Evolutionary conservation across 2,797 vertebrate species (phyloP), one percentile per base, ranked within the genome.

Genomic region (Ammospiza maritima): DNA sequence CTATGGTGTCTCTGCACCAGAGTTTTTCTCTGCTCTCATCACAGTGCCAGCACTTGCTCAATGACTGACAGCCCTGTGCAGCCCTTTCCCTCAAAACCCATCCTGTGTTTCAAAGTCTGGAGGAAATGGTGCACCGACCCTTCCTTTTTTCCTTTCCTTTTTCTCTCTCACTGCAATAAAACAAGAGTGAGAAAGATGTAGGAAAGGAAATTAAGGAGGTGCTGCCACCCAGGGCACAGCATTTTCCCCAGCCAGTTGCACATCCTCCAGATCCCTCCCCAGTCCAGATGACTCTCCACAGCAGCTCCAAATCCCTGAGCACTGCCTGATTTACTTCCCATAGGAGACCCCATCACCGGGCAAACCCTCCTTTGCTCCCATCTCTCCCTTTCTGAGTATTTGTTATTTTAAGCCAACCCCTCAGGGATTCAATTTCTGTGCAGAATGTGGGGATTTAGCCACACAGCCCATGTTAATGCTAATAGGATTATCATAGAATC

Each of bases 401-500:
- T 62, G 86, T 78, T 75, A 67, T 21, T 94, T 84, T 92, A 89
- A 96, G 84, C 62, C 92, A 81, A 54, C 48, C 71, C 93, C 77
- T 69, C 30, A 11, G 83, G 93, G 90, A 94, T 70, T 90, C 84
- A 9, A 54, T 88, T 91, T 88, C 92, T 84, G 92, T 36, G 58
- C 92, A 86, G 92, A 94, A 91, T 13, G 86, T 40, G 22, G 54
- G 92, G 93, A 91, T 96, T 96, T 93, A 94, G 70, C 88, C 44
- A 17, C 47, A 54, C 62, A 30, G 85, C 73, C 40, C 23, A 69
- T 72, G 93, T 72, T 93, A 91, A 91, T 69, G 80, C 86, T 94
- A 92, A 94, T 81, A 91, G 95, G 92, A 96, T 90, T 90, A 90
- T 85, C 82, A 27, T 40, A 51, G 82, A 90, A 74, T 85, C 88